phyloP scores from a whole-genome alignment of 2,888 invertebrate genomes.

The Melieria omissa region DNA sequence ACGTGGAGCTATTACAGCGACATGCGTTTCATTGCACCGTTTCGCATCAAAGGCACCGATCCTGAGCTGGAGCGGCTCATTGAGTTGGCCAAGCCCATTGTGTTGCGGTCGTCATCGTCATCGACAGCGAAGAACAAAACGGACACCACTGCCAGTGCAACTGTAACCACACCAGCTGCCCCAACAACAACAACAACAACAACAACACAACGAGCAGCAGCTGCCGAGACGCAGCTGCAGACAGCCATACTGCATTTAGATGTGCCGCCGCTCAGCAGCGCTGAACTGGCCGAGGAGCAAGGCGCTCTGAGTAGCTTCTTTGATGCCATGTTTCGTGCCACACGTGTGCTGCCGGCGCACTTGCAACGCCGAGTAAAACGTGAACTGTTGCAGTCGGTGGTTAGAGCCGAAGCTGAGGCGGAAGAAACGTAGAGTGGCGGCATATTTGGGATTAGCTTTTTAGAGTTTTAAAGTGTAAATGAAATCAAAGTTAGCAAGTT shows the following conservation, averaged over 20 bases:
- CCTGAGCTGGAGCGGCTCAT: conserved; percentile 35
- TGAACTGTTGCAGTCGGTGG: conserved; percentile 26
- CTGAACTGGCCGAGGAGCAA: conserved; percentile 20
- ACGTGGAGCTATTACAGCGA: conserved; percentile 36
- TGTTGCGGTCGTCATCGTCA: not conserved
- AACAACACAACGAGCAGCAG: not conserved
- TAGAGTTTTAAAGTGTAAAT: no score
- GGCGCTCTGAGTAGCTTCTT: conserved; percentile 34
- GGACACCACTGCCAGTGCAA: not conserved
- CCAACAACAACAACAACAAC: not conserved
- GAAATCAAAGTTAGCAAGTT: no score
- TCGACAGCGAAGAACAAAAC: not conserved
- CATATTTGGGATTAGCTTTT: no score
- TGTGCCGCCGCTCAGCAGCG: conserved; percentile 25
- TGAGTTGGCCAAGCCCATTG: conserved; percentile 33
- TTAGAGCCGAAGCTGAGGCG: conserved; percentile 31
- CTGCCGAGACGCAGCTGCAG: conserved; percentile 1
- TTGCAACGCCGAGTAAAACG: conserved; percentile 32
- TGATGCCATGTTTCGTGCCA: conserved; percentile 36
- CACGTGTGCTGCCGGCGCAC: conserved; percentile 18
- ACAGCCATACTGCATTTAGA: conserved; percentile 18
- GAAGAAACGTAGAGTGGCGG: not conserved
- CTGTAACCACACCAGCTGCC: not conserved
- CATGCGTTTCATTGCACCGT: conserved; percentile 39
- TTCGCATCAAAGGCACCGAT: conserved; percentile 28